A percentile compares a stretch with the other conserved stretches of the same genome.
These are phyloP conservation scores for Lasioglossum baleicum DNA, from an alignment of 1,140 invertebrate species.

Conservation along the genomic window DNA sequence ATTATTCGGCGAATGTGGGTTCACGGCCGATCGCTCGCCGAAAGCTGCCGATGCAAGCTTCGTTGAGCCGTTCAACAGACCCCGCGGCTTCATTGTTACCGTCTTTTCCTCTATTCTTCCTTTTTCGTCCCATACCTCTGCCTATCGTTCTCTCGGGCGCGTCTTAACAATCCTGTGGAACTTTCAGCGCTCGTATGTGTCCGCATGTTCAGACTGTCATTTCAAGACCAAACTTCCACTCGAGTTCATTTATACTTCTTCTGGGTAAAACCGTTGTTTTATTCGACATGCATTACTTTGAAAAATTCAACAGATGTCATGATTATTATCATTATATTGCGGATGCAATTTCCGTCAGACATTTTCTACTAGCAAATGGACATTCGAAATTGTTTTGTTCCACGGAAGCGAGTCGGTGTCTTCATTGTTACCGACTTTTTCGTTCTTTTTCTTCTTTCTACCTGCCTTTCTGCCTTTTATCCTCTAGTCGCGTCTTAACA, in stretches of 20 bases:
- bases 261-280: no score
- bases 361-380: no score
- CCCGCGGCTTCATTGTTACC: constrained; percentile 61
- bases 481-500: constrained; percentile 37
- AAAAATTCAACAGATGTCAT: no score
- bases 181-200: constrained; percentile 28
- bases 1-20: constrained; percentile 67
- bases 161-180: constrained; percentile 50
- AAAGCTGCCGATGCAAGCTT: constrained; percentile 64
- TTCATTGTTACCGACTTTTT: constrained; percentile 6
- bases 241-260: no score
- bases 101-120: not conserved
- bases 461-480: not conserved
- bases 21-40: constrained; percentile 65
- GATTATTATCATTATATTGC: no score
- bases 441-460: not conserved
- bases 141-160: not conserved
- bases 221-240: constrained; percentile 10
- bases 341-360: no score
- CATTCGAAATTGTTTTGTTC: no score
- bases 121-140: no score
- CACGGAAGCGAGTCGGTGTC: constrained; percentile 33
- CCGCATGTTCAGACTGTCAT: constrained; percentile 46
- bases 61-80: constrained; percentile 61
- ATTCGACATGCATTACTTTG: no score